Percentiles rank a stretch among this genome's conserved stretches.
Conservation (phyloP, 2,113 vertebrate genomes). For the Micromys minutus region DNA sequence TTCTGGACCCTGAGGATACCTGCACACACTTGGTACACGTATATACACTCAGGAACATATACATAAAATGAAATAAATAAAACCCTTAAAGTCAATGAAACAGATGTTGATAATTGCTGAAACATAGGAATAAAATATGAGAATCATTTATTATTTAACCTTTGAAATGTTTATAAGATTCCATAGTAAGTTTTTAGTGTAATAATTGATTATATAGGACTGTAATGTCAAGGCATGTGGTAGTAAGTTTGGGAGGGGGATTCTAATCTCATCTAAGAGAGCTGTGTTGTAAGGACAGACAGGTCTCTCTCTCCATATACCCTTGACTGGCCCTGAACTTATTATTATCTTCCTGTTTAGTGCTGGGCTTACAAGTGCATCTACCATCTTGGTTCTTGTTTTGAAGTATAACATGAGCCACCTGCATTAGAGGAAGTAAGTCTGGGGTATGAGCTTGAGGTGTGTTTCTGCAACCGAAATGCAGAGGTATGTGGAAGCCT, state of each 20-base stretch:
- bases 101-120: neutral
- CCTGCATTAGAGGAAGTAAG: rapidly evolving
- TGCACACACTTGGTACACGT: neutral
- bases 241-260: neutral
- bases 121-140: neutral
- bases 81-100: neutral
- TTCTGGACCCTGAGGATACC: neutral
- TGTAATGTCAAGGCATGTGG: neutral
- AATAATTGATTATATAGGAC: neutral
- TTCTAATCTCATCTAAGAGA: too few species aligned
- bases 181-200: neutral
- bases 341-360: neutral
- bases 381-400: neutral
- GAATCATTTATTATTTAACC: neutral
- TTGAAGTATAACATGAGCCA: neutral
- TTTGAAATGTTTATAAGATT: conserved; percentile 11
- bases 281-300: neutral
- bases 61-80: neutral
- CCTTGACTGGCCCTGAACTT: neutral
- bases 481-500: neutral
- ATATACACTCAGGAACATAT: neutral
- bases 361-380: neutral
- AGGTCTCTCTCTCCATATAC: neutral
- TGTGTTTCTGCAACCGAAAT: neutral
- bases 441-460: neutral